phyloP scores from a whole-genome alignment of 2,888 invertebrate genomes.

The Pristionchus arcanus region DNA sequence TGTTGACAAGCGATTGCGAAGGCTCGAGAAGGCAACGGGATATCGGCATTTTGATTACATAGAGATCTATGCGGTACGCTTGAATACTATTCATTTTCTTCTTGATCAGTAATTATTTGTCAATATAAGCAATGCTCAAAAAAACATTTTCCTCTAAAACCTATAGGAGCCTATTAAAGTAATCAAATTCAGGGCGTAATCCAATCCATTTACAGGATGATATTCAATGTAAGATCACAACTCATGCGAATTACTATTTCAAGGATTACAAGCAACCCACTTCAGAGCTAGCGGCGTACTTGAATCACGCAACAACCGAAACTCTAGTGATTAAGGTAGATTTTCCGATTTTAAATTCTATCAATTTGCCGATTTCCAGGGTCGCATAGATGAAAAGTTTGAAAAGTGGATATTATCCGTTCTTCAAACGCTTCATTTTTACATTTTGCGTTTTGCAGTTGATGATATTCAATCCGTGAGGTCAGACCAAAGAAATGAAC shows the following conservation, averaged over 20 bases:
- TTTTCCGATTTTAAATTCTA: neutral
- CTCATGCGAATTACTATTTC: neutral
- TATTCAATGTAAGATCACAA: too few relatives aligned
- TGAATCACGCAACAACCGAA: neutral
- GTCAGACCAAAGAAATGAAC: too few relatives aligned
- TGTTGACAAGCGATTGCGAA: neutral
- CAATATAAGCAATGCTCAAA: too few relatives aligned
- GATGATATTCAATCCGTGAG: too few relatives aligned
- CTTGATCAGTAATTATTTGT: too few relatives aligned
- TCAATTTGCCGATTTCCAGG: neutral
- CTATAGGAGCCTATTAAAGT: too few relatives aligned
- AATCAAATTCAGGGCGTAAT: too few relatives aligned
- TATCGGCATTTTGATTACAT: neutral
- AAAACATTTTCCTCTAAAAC: too few relatives aligned
- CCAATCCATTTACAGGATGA: too few relatives aligned
- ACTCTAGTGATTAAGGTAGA: neutral
- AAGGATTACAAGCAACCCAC: neutral
- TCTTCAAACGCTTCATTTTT: neutral
- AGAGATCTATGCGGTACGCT: neutral
- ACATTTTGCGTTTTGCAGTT: too few relatives aligned
- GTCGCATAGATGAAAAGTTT: neutral
- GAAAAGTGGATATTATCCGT: neutral
- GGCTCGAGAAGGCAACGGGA: neutral
- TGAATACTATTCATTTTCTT: too few relatives aligned
- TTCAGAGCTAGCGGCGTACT: neutral